Evolutionary conservation across 1,140 invertebrate genomes (phyloP).

Genomic region (Riptortus pedestris): DNA sequence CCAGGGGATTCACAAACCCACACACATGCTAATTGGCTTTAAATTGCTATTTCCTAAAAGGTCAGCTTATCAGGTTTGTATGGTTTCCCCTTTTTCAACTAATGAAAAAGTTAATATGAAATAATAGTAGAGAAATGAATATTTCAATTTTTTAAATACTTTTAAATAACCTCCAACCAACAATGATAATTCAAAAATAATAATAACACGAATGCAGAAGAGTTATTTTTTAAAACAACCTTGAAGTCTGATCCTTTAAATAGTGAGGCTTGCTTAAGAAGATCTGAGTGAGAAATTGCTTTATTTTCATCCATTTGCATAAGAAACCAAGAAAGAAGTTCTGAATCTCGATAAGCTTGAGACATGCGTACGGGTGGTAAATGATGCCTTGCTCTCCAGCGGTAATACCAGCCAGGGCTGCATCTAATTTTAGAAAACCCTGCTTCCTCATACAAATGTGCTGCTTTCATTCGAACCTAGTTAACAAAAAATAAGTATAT

Average conservation of each 20-base stretch:
- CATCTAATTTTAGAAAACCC: slow-evolving; percentile 21
- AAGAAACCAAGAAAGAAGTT: slow-evolving; percentile 23
- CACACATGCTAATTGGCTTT: too few species aligned
- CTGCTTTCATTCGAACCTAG: slow-evolving; percentile 18
- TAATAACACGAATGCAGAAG: too few species aligned
- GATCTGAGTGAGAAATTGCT: slow-evolving; percentile 19
- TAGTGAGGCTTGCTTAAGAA: slow-evolving; percentile 16
- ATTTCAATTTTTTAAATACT: too few species aligned
- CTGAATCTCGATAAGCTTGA: slow-evolving; percentile 4
- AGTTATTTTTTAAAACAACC: too few species aligned
- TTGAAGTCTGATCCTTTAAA: slow-evolving; percentile 18
- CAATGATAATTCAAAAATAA: too few species aligned
- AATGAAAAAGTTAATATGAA: too few species aligned
- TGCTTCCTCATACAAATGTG: slow-evolving; percentile 14
- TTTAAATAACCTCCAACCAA: too few species aligned
- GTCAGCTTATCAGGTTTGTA: too few species aligned
- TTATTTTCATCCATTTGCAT: slow-evolving; percentile 23
- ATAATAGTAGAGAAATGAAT: too few species aligned
- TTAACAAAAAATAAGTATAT: slow-evolving; percentile 1
- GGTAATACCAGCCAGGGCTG: slow-evolving; percentile 25
- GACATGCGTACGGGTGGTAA: slow-evolving; percentile 10
- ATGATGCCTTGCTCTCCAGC: slow-evolving; percentile 22
- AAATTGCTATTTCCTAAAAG: too few species aligned
- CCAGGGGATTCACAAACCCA: too few species aligned
- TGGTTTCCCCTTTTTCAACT: too few species aligned